Evolutionary conservation across 2,113 vertebrate species (phyloP), one percentile per base, ranked within the genome.

Genomic region (Gadus chalcogrammus): DNA sequence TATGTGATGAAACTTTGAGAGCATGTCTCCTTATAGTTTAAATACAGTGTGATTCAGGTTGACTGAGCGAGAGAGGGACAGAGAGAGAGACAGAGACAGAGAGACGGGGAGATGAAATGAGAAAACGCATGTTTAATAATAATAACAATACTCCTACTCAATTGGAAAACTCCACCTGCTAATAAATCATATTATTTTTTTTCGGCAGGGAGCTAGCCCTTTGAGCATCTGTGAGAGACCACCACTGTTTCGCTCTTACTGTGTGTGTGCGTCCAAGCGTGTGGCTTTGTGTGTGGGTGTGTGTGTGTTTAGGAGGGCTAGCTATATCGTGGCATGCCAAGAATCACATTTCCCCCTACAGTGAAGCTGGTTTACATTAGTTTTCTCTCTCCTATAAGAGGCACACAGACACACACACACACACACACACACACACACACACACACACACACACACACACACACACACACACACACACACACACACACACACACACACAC

Each of bases 361-460:
- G 74, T 85, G 79, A 82, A 80, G 85, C 84, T 90, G 86, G 81
- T 87, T 86, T 90, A 83, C 85, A 88, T 89, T 88, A 88, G 84
- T 78, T 83, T 4, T 24, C 22, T 62, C 61, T 12, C 61, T 27
- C 42, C 12, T 13, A 48, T 13, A 48, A 9, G 12, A 16, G 16
- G n/a, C 55, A 58, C 55, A 58, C 55, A 58, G 16, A 58, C 55
- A 56, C 55, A 56, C 55, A 56, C 55, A 56, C 55, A 56, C 55
- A 56, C 55, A 56, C 55, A 56, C 55, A 56, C 55, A 56, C 55
- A 56, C 55, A 56, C 55, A 56, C 55, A 56, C 55, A 56, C 55
- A 56, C 55, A 56, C 55, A 56, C 55, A 56, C 55, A 56, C 55
- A 78, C 84, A 82, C 87, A 74, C 82, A 84, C n/a, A n/a, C n/a